These are phyloP conservation scores for Iphiclides podalirius DNA, from an alignment of 2,888 invertebrate species.

Conservation along the genomic window DNA sequence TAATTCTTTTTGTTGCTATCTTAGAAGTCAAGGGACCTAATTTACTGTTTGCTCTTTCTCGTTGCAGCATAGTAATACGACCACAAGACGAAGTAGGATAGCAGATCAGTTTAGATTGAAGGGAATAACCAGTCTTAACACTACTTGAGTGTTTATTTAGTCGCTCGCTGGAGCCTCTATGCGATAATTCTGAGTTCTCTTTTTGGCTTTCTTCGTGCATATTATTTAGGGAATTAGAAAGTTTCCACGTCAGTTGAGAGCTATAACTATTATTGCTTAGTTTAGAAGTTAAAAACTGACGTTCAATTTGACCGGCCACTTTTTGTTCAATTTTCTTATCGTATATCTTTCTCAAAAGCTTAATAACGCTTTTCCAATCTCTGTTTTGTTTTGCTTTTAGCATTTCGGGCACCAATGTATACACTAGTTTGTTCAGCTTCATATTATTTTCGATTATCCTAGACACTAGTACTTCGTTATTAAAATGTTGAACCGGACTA, in stretches of 20 bases:
- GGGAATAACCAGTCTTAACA: conserved; percentile 29
- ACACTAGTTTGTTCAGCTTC: conserved; percentile 45
- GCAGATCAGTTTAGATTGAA: conserved; percentile 29
- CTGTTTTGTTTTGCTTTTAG: conserved; percentile 49
- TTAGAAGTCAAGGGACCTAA: neutral
- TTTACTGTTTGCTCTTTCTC: conserved; percentile 26
- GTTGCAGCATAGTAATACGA: conserved; percentile 37
- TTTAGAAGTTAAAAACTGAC: conserved; percentile 23
- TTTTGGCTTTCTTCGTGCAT: neutral
- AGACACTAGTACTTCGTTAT: conserved; percentile 43
- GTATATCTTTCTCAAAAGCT: conserved; percentile 52
- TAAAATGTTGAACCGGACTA: conserved; percentile 39
- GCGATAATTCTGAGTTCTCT: neutral
- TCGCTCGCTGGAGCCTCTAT: neutral
- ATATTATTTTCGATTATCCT: conserved; percentile 49
- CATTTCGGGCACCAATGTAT: conserved; percentile 42
- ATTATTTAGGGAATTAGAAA: neutral
- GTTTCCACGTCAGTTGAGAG: conserved; percentile 29
- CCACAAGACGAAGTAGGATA: conserved; percentile 50
- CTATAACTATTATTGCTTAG: conserved; percentile 39
- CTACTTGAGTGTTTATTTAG: neutral
- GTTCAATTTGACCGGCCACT: neutral
- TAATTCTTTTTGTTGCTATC: neutral
- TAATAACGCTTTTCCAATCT: conserved; percentile 59
- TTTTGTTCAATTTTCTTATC: conserved; percentile 4